phyloP scores from a whole-genome alignment of 2,797 vertebrate species.

The Orientallactaga sibirica region DNA sequence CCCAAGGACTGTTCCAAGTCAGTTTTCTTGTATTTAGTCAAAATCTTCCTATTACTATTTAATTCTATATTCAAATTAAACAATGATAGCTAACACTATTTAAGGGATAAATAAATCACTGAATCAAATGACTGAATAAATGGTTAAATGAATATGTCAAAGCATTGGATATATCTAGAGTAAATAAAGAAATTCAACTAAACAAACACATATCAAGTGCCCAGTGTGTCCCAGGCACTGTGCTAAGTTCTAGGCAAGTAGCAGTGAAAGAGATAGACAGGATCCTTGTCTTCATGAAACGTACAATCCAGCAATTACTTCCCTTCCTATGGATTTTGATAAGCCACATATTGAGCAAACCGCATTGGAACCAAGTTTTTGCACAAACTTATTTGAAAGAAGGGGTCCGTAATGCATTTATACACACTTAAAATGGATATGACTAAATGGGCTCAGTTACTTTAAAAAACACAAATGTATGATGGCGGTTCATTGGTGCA shows the following conservation, averaged over 20 bases:
- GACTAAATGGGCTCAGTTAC: background rate
- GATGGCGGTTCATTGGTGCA: background rate
- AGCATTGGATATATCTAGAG: background rate
- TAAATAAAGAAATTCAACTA: background rate
- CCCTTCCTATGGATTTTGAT: constrained; percentile 43
- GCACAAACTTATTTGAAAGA: background rate
- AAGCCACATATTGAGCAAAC: background rate
- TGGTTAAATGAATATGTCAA: background rate
- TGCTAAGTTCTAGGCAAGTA: background rate
- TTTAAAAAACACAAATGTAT: background rate
- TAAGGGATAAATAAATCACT: constrained; percentile 24
- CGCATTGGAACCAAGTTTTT: background rate
- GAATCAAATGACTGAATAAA: background rate
- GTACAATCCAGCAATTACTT: background rate
- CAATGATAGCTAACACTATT: constrained; percentile 33
- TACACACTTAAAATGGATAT: background rate
- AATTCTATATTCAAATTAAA: constrained; percentile 31
- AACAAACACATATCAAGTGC: background rate
- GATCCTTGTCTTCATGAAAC: background rate
- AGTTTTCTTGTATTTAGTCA: constrained; percentile 43
- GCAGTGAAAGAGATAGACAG: background rate
- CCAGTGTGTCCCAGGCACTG: background rate
- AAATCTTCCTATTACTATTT: constrained; percentile 36
- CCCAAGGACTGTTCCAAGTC: background rate
- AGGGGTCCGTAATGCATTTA: background rate